Evolutionary conservation across 2,797 vertebrate genomes (phyloP).

Genomic region (Morelia viridis): DNA sequence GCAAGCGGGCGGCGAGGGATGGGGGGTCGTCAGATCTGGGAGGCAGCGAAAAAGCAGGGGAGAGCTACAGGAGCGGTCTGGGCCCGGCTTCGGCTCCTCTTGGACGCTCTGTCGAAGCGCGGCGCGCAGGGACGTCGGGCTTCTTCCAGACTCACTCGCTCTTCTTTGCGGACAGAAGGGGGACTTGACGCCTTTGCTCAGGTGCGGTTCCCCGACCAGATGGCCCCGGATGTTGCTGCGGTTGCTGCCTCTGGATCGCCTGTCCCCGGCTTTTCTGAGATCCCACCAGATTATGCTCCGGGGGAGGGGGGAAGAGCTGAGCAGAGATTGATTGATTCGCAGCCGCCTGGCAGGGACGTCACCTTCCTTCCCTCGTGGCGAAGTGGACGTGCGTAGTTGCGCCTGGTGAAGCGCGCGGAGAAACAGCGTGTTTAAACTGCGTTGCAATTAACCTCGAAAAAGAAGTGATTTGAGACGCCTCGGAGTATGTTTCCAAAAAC

Average conservation of each 20-base stretch:
- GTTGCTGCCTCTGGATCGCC: not conserved
- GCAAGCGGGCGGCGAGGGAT: constrained; percentile 71
- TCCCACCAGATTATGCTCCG: constrained; percentile 36
- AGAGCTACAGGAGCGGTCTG: not conserved
- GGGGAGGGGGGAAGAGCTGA: constrained; percentile 43
- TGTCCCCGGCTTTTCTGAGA: constrained; percentile 45
- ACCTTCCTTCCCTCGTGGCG: not conserved
- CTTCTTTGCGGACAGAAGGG: constrained; percentile 59
- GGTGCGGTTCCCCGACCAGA: constrained; percentile 65
- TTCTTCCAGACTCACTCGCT: constrained; percentile 49
- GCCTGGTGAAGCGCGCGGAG: not conserved
- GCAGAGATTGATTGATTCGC: not conserved
- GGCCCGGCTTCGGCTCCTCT: not conserved
- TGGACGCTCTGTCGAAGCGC: not conserved
- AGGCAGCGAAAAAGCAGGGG: not conserved
- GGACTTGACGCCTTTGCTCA: constrained; percentile 65
- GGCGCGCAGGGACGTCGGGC: too few species aligned
- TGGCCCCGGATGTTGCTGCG: constrained; percentile 48
- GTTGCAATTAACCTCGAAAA: not conserved
- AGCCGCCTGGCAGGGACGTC: not conserved
- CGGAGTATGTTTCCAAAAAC: not conserved
- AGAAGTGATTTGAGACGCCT: not conserved
- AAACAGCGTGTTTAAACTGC: not conserved
- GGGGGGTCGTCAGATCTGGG: not conserved
- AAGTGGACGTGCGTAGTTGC: not conserved